Conservation (phyloP, 2,113 vertebrate genomes). For the Rhea americana region DNA sequence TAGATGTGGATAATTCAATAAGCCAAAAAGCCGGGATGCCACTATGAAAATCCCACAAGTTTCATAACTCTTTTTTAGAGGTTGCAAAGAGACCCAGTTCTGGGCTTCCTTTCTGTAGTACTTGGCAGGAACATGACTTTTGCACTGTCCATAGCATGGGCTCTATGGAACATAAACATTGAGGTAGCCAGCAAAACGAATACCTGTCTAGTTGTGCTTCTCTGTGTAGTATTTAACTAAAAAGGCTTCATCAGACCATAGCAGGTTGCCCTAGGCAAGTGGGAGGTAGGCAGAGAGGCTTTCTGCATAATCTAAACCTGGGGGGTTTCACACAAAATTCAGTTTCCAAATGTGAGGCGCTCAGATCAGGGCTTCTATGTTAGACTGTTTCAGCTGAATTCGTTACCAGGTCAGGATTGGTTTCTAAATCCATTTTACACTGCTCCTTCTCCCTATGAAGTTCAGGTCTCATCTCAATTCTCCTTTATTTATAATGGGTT, state of each 20-base stretch:
- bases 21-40: neutral
- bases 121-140: neutral
- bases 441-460: neutral
- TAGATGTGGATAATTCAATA: neutral
- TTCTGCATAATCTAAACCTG: neutral
- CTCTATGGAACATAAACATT: neutral
- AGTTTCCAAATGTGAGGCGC: neutral
- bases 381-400: neutral
- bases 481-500: neutral
- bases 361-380: neutral
- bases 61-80: neutral
- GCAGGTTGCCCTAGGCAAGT: neutral
- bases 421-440: neutral
- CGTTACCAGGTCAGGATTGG: neutral
- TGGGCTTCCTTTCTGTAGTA: neutral
- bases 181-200: neutral
- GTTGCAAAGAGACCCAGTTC: neutral
- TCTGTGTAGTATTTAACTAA: neutral
- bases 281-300: neutral
- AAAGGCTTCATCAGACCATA: accelerated
- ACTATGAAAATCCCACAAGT: neutral
- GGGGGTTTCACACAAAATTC: neutral
- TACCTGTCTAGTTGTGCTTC: neutral
- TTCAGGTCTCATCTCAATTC: neutral
- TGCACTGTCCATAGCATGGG: accelerated